These are phyloP conservation scores for Notiomystis cincta DNA, from an alignment of 2,113 vertebrate species.

Conservation along the genomic window DNA sequence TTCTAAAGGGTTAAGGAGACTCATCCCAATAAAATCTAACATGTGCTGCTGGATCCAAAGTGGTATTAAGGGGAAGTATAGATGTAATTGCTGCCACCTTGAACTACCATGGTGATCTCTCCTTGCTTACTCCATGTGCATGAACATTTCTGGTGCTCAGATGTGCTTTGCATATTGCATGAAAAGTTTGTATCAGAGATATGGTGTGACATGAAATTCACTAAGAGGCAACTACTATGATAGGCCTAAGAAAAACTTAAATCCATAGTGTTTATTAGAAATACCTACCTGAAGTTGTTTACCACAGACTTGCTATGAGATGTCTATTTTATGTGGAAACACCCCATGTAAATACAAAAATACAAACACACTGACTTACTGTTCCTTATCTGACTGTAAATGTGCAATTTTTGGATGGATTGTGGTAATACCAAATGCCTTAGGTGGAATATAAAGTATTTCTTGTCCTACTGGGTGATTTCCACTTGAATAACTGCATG, in stretches of 20 bases:
- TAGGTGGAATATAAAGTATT: neutral
- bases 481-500: neutral
- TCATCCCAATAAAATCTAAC: neutral
- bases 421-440: neutral
- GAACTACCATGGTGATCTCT: neutral
- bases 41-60: neutral
- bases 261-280: neutral
- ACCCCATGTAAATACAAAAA: accelerated
- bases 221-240: neutral
- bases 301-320: neutral
- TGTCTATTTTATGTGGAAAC: neutral
- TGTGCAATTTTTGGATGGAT: neutral
- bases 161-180: neutral
- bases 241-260: neutral
- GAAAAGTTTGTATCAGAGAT: neutral
- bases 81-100: neutral
- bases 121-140: neutral
- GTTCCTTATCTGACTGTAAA: neutral
- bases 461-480: neutral
- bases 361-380: neutral
- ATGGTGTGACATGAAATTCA: neutral
- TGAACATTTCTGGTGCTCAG: neutral
- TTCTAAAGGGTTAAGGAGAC: neutral
- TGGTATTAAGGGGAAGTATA: neutral
- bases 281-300: neutral